These are phyloP conservation scores for Anseranas semipalmata DNA, from an alignment of 2,113 vertebrate genomes.

Conservation along the genomic window DNA sequence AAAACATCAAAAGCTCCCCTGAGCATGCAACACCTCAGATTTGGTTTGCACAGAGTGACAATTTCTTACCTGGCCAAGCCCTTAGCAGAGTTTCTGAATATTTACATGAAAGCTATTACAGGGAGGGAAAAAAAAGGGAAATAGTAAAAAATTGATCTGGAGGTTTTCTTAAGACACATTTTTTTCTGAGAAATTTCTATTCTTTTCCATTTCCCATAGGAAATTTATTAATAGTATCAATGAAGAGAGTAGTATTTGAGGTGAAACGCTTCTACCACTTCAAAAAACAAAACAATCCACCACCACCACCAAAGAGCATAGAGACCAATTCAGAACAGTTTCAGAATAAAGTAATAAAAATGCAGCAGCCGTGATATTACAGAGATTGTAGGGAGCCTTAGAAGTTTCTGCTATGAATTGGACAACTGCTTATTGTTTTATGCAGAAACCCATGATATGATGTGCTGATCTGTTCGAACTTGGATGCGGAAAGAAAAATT, in stretches of 20 bases:
- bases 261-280: not conserved
- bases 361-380: not conserved
- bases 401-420: not conserved
- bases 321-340: not conserved
- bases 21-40: not conserved
- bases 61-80: not conserved
- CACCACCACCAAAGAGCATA: not conserved
- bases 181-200: not conserved
- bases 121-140: not conserved
- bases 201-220: not conserved
- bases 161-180: not conserved
- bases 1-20: not conserved
- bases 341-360: not conserved
- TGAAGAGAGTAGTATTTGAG: not conserved
- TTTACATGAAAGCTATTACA: not conserved
- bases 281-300: not conserved
- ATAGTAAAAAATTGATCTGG: not conserved
- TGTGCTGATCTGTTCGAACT: not conserved
- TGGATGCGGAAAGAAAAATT: not conserved
- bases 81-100: not conserved
- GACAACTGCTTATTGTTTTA: not conserved
- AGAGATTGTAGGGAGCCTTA: not conserved
- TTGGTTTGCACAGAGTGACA: not conserved
- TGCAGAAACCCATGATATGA: not conserved
- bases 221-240: not conserved